Evolutionary conservation across 2,797 vertebrate genomes (phyloP).

Genomic region (Hoplostethus atlanticus): DNA sequence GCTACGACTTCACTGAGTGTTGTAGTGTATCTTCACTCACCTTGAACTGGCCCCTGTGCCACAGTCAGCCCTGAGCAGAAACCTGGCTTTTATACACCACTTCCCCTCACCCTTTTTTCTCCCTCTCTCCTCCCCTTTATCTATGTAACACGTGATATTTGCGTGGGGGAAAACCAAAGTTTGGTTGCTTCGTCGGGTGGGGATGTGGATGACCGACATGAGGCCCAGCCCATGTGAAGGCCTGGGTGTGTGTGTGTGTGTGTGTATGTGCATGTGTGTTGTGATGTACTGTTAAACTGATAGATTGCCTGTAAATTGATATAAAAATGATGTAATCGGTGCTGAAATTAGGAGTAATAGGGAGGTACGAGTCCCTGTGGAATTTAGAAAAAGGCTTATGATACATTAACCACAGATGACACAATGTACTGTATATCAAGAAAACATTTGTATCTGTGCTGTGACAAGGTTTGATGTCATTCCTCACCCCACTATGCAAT

Average conservation of each 20-base stretch:
- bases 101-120: constrained; percentile 42
- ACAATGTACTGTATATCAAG: background rate
- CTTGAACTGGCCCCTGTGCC: constrained; percentile 22
- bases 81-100: constrained; percentile 45
- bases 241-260: background rate
- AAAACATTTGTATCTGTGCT: background rate
- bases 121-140: constrained; percentile 11
- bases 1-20: too few species aligned
- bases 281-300: background rate
- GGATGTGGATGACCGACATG: background rate
- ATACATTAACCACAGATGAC: background rate
- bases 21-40: constrained; percentile 61
- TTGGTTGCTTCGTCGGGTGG: background rate
- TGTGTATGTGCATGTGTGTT: background rate
- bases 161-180: constrained; percentile 1
- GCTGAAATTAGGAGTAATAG: background rate
- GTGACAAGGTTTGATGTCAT: background rate
- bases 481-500: background rate
- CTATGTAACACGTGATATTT: constrained; percentile 34
- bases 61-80: constrained; percentile 5
- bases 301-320: background rate
- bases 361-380: background rate
- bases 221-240: background rate
- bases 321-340: background rate
- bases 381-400: background rate